Percentiles rank a stretch among this genome's conserved stretches.
Conservation (phyloP, 2,113 vertebrate species). For the Syngnathus floridae region DNA sequence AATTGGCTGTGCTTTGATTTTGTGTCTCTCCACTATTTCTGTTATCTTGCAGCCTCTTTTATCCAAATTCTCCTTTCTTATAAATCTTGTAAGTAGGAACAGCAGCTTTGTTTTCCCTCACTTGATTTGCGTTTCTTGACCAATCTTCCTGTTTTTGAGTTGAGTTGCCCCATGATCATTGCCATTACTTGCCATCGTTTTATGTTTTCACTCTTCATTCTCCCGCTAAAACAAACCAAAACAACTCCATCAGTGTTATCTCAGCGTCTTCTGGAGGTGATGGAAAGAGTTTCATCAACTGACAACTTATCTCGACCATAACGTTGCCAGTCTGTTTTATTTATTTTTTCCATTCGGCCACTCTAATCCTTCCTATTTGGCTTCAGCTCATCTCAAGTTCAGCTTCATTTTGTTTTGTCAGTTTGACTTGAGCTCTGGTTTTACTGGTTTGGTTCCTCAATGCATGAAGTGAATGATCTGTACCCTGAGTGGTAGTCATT, state of each 20-base stretch:
- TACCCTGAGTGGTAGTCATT: slow-evolving; percentile 45
- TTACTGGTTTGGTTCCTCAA: slow-evolving; percentile 70
- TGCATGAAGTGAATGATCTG: slow-evolving; percentile 66
- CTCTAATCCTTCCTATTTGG: slow-evolving; percentile 57
- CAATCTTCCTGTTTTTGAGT: slow-evolving; percentile 65
- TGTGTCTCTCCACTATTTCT: slow-evolving; percentile 98
- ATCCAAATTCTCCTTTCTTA: slow-evolving; percentile 99
- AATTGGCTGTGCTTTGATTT: slow-evolving; percentile 98
- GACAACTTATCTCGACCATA: slow-evolving; percentile 81
- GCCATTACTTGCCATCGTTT: slow-evolving; percentile 69
- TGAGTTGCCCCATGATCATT: slow-evolving; percentile 70
- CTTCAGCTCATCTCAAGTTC: slow-evolving; percentile 50
- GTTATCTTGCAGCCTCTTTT: slow-evolving; percentile 99
- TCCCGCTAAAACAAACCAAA: slow-evolving; percentile 10
- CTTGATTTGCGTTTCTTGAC: slow-evolving; percentile 87
- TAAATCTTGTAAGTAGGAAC: slow-evolving; percentile 99
- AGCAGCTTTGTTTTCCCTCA: slow-evolving; percentile 80
- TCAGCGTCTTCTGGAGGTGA: slow-evolving; percentile 74
- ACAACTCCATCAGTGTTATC: slow-evolving; percentile 61
- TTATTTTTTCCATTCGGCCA: slow-evolving; percentile 69
- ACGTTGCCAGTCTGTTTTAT: slow-evolving; percentile 77
- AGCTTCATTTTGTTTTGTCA: slow-evolving; percentile 56
- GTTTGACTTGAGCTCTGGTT: slow-evolving; percentile 62
- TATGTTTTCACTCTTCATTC: slow-evolving; percentile 51
- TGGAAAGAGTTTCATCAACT: slow-evolving; percentile 83